Base-by-base conservation (phyloP, 2,797 vertebrate genomes). In the Siniperca scherzeri region DNA sequence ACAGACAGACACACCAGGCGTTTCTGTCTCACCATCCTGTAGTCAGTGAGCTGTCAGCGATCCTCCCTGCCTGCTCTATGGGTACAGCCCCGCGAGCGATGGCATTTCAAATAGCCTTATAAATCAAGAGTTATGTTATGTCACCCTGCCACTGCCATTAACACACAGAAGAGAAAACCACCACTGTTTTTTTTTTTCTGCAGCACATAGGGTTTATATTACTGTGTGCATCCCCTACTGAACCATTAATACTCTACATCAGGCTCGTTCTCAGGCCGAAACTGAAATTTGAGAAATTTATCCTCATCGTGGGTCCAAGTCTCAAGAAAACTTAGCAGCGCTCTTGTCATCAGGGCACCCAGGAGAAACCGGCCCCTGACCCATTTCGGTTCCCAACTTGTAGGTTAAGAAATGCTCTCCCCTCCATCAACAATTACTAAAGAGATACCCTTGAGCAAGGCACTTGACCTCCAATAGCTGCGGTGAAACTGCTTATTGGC, bases 71-170 rank as follows among this genome's bases (percentile, higher is more conserved):
- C 90, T 85, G 85, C 89, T 92, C 88, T 90, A 88, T 91, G 90
- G 88, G 84, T 85, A 88, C 85, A 84, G 91, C 86, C 92, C 94
- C 90, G 73, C 88, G 11, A 95, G 94, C 93, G 56, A 93, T 93
- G 91, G 91, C 89, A 91, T 95, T 95, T 95, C 92, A 94, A 95
- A 93, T 94, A 95, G 93, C 91, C 89, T 90, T 94, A 95, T 96
- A 95, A 96, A 96, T 96, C 95, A 95, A 91, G 81, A 93, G 92
- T 94, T 93, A 92, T 95, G 94, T 95, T 92, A 92, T 95, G 93
- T 94, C 95, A 94, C 90, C 90, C 87, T 89, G 92, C 85, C 91
- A 91, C 89, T 87, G 91, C 93, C 93, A 94, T 95, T 95, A 95
- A 94, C 88, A 92, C 91, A 89, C 83, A 89, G 66, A 89, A 85